These are phyloP conservation scores for Eupithecia pulchellata DNA, from an alignment of 2,888 invertebrate species.

Conservation along the genomic window DNA sequence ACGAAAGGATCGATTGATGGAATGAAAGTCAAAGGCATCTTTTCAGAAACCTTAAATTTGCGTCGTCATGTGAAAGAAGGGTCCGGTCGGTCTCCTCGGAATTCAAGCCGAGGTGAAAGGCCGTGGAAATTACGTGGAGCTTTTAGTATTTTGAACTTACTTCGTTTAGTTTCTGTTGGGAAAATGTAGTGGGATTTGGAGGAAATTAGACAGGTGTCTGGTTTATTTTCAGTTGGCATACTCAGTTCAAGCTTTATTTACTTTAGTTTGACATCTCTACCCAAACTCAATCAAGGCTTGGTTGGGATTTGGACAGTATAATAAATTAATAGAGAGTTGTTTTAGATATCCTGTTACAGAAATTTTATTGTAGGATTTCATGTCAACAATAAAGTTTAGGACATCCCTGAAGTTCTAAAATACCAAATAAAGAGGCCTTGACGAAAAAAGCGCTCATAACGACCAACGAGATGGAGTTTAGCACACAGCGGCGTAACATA, in stretches of 20 bases:
- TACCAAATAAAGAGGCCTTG: neutral
- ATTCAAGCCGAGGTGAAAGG: slow-evolving; percentile 24
- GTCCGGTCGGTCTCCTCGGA: slow-evolving; percentile 24
- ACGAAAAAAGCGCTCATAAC: too few relatives aligned
- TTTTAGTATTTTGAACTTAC: slow-evolving; percentile 23
- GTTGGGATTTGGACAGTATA: neutral
- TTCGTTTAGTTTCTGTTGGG: slow-evolving; percentile 24
- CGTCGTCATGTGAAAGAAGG: slow-evolving; percentile 16
- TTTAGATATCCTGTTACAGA: neutral
- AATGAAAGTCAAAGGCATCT: neutral
- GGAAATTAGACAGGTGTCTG: slow-evolving; percentile 14
- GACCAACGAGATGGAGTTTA: too few relatives aligned
- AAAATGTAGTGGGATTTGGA: slow-evolving; percentile 19
- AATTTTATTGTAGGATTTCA: neutral
- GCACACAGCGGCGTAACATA: too few relatives aligned
- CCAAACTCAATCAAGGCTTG: neutral
- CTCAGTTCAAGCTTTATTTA: neutral
- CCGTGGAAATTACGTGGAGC: slow-evolving; percentile 26
- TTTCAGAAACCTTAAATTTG: neutral
- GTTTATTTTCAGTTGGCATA: slow-evolving; percentile 9
- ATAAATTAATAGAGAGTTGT: neutral
- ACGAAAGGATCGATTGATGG: too few relatives aligned
- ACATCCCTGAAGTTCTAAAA: neutral
- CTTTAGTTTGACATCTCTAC: neutral
- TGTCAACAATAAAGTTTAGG: neutral